Conservation (phyloP, 2,797 vertebrate genomes). For the Rhinophrynus dorsalis region DNA sequence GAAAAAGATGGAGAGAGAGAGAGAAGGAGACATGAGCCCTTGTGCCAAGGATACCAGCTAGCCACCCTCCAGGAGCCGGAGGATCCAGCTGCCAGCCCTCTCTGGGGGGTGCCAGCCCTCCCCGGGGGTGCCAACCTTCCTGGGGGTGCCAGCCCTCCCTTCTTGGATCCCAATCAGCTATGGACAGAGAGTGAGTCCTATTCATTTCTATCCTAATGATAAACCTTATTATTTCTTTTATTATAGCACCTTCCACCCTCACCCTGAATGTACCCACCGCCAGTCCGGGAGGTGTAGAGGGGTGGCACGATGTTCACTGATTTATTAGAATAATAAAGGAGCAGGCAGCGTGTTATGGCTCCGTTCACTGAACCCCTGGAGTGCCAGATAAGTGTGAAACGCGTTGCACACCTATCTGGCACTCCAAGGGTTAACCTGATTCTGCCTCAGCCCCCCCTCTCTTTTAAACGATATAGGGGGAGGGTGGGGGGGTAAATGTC, state of each 20-base stretch:
- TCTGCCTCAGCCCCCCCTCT: not conserved
- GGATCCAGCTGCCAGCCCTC: conserved; percentile 27
- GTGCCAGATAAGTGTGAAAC: too few species aligned
- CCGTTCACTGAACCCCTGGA: too few species aligned
- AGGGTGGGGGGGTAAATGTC: not conserved
- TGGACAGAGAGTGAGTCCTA: conserved; percentile 49
- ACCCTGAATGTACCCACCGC: not conserved
- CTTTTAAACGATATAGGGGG: not conserved
- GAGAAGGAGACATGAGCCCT: conserved; percentile 3
- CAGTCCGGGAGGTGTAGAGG: too few species aligned
- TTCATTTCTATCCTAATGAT: not conserved
- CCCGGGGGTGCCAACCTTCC: conserved; percentile 28
- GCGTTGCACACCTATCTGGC: too few species aligned
- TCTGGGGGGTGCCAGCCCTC: conserved; percentile 28
- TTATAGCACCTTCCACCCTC: conserved; percentile 10
- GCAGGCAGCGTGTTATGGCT: too few species aligned
- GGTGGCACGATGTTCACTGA: too few species aligned
- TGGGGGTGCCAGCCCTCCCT: conserved; percentile 7
- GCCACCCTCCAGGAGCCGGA: conserved; percentile 16
- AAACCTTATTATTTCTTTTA: not conserved
- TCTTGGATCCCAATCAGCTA: conserved; percentile 11
- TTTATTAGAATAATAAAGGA: too few species aligned
- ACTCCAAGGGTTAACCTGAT: too few species aligned
- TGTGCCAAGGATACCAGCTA: conserved; percentile 16
- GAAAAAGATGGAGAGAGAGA: conserved; percentile 18